These are phyloP conservation scores for Crax fasciolata DNA, from an alignment of 2,797 vertebrate genomes.

Conservation along the genomic window DNA sequence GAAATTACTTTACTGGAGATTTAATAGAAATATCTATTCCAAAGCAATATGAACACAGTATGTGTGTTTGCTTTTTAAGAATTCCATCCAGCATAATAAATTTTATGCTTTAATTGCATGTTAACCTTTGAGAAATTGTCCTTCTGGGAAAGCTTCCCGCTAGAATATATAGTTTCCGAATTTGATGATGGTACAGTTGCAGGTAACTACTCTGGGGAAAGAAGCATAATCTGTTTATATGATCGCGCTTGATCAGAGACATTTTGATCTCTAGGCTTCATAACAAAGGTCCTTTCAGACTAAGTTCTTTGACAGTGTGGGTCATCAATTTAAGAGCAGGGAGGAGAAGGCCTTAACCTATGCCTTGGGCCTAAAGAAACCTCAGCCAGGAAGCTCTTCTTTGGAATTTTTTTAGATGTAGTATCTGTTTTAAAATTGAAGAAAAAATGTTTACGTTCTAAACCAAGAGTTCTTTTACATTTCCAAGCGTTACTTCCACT, in stretches of 20 bases:
- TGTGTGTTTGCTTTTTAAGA: slow-evolving; percentile 77
- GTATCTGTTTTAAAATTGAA: background rate
- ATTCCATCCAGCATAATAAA: slow-evolving; percentile 62
- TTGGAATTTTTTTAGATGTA: background rate
- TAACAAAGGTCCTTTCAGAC: background rate
- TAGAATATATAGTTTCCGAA: slow-evolving; percentile 62
- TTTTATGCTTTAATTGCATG: slow-evolving; percentile 70
- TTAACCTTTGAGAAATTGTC: slow-evolving; percentile 77
- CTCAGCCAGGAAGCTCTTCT: background rate
- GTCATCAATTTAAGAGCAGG: background rate
- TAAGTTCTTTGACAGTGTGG: background rate
- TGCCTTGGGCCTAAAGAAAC: background rate
- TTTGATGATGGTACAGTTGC: slow-evolving; percentile 1
- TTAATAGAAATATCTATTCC: slow-evolving; percentile 80
- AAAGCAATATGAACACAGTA: slow-evolving; percentile 70
- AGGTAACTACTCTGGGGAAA: background rate
- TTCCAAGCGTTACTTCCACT: background rate
- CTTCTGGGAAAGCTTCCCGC: slow-evolving; percentile 73
- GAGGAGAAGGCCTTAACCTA: background rate
- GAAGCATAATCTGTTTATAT: background rate
- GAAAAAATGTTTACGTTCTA: background rate
- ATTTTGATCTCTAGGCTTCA: background rate
- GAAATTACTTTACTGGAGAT: slow-evolving; percentile 76
- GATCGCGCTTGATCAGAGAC: background rate
- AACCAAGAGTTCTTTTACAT: background rate